Base-by-base conservation (phyloP, 1,140 invertebrate species). In the Wiebesia pumilae region DNA sequence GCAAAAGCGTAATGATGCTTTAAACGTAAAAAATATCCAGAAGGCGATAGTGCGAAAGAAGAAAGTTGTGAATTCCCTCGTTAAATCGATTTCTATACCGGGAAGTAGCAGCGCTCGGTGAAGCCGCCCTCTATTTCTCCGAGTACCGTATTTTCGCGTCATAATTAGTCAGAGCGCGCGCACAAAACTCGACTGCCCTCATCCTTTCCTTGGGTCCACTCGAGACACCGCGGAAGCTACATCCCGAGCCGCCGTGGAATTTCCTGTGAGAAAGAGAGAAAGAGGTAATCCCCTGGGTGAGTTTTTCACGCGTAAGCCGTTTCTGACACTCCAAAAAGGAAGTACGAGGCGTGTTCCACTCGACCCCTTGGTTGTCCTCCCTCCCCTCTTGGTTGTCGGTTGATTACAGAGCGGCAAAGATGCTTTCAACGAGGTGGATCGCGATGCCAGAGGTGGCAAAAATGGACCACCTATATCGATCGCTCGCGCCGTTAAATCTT, bases 401-500 rank as follows among this genome's bases (percentile, higher is more conserved):
- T 88, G 84, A 88, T 88, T 88, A 88, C 84, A 88, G 87, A 88
- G 83, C 84, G 84, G 87, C 73, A 83, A 80, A 67, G 88, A 84
- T 80, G 16, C 12, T 30, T 12, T 2, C 1, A 30, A 35, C 30
- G 33, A 71, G 33, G 30, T 19, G 30, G 67, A 33, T 30, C 77
- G 38, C 38, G 65, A 7, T 62, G 71, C 6, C 87, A 81, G 85
- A 86, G 87, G 87, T 88, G 87, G 80, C 84, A 83, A 12, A 62
- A 73, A 69, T 67, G 58, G 90, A 90, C 90, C 90, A 90, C 90
- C 90, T 91, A 88, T 86, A 51, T 83, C 40, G 83, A 71, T 6
- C 35, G 14, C 12, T 54, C 51, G 78, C 78, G 35, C 27, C 33
- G 75, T 82, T 83, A 88, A 90, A 88, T 88, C 87, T 84, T 89